These are phyloP conservation scores for Mya arenaria DNA, from an alignment of 1,140 invertebrate species.

Conservation along the genomic window DNA sequence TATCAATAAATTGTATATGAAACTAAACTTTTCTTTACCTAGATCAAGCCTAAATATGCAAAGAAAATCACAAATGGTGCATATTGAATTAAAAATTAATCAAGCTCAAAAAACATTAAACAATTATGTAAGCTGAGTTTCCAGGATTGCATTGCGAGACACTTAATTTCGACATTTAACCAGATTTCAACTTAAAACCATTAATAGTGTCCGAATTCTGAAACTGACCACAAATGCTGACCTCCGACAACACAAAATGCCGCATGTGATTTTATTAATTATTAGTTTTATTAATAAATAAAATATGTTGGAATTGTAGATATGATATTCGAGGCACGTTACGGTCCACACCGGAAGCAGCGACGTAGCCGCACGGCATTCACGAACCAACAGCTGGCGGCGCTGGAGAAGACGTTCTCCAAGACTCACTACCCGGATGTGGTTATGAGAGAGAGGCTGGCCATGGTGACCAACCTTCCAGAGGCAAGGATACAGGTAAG, in stretches of 20 bases:
- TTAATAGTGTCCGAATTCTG: not conserved
- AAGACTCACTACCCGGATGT: constrained; percentile 98
- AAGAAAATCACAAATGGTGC: too few species aligned
- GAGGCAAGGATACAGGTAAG: constrained; percentile 94
- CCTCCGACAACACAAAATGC: not conserved
- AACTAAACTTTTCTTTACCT: too few species aligned
- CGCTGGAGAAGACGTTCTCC: constrained; percentile 95
- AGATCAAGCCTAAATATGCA: too few species aligned
- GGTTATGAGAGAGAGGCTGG: constrained; percentile 95
- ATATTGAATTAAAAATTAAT: too few species aligned
- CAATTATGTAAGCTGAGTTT: too few species aligned
- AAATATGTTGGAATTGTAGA: constrained; percentile 72
- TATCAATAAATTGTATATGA: too few species aligned
- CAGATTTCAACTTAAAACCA: too few species aligned
- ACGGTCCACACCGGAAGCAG: constrained; percentile 86
- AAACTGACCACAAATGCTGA: too few species aligned
- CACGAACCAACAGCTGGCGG: constrained; percentile 96
- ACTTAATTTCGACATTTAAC: too few species aligned
- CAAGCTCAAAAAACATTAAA: too few species aligned
- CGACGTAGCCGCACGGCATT: constrained; percentile 96
- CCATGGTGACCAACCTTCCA: constrained; percentile 93
- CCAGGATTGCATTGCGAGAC: too few species aligned
- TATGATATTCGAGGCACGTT: constrained; percentile 77
- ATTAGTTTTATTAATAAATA: too few species aligned
- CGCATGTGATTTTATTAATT: not conserved